Evolutionary conservation across 2,797 vertebrate genomes (phyloP).

Genomic region (Platyrinchus mystaceus): DNA sequence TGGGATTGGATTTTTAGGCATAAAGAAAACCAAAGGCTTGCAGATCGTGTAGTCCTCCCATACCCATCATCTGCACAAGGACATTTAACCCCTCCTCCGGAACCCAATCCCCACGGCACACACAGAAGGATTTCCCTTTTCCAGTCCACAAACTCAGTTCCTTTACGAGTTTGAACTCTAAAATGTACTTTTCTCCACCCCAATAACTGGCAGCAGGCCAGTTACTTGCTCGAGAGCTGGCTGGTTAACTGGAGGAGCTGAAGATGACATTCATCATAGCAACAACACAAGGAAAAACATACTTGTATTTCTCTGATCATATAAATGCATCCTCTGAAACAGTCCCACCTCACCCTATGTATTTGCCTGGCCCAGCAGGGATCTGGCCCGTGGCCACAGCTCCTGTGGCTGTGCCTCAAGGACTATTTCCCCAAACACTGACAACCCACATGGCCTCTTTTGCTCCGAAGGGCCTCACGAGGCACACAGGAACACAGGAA

Average conservation of each 20-base stretch:
- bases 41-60: rapidly evolving
- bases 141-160: not conserved
- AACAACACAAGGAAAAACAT: not conserved
- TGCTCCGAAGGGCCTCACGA: not conserved
- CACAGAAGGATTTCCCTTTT: not conserved
- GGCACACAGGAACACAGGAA: not conserved
- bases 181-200: not conserved
- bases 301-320: too few relatives aligned
- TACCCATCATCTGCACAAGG: not conserved
- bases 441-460: not conserved
- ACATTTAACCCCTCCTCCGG: not conserved
- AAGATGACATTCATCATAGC: not conserved
- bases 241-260: not conserved
- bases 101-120: not conserved
- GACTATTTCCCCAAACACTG: not conserved
- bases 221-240: not conserved
- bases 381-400: not conserved
- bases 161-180: not conserved
- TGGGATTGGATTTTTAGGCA: not conserved
- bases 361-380: not conserved
- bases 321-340: not conserved
- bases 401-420: not conserved
- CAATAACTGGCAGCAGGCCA: not conserved
- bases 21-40: not conserved
- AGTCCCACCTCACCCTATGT: not conserved